Evolutionary conservation across 2,113 vertebrate species (phyloP), one percentile per base, ranked within the genome.

Genomic region (Lycocorax pyrrhopterus): DNA sequence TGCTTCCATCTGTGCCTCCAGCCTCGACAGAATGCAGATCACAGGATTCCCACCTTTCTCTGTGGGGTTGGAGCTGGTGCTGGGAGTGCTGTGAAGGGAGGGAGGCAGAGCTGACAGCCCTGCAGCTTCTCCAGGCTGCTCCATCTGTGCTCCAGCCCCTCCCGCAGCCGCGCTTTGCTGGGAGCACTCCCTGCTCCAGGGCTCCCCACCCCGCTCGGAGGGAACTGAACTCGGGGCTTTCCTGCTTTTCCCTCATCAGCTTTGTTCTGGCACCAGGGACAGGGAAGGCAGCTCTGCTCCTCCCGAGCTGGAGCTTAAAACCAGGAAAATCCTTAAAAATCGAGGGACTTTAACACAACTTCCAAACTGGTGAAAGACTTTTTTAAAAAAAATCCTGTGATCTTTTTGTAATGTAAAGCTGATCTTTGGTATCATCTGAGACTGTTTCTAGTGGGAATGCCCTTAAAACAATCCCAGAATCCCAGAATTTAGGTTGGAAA

Each of bases 381-480:
- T 7, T 12, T 19, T 12, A 10, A 41, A 62, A 9, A 27, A 37
- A 22, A 5, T 39, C 41, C 0, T 3, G 23, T 29, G 23, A 1
- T 29, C 12, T n/a, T 26, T 39, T 7, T 47, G 69, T 46, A 2
- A 2, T 8, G 29, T 27, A 10, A 23, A 46, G 33, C 22, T 73
- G 49, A 3, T 1, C 12, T 64, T 10, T n/a, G 51, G 2, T 29
- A 4, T 7, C 12, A 13, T 3, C 59, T 30, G 51, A 5, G 69
- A 1, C 2, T 49, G 41, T 25, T 84, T 4, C 7, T 19, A 3
- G n/a, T 53, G 69, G 4, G 46, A 55, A 37, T n/a, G 7, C 22
- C 43, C 51, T 46, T 69, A 15, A 15, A 2, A 8, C 5, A 72
- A 12, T 37, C 37, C 37, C 44, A 35, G 33, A 46, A 62, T 32